These are phyloP conservation scores for Caenorhabditis japonica DNA, from an alignment of 2,888 invertebrate species.

Conservation along the genomic window DNA sequence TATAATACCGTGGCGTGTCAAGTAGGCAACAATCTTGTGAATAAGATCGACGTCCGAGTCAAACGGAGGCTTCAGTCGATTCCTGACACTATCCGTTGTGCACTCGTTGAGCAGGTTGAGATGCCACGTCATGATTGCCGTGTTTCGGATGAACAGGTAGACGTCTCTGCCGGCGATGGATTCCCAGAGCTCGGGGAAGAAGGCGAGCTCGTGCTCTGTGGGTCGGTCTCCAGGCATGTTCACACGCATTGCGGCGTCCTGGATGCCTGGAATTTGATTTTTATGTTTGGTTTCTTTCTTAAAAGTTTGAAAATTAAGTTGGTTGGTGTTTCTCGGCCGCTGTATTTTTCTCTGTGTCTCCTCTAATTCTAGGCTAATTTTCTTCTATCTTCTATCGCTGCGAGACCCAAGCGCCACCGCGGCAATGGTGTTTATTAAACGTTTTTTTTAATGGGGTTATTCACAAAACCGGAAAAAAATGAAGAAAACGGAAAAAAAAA, in stretches of 20 bases:
- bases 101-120: not conserved
- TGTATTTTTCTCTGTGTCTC: too few relatives aligned
- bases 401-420: too few relatives aligned
- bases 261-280: slow-evolving; percentile 55
- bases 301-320: too few relatives aligned
- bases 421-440: too few relatives aligned
- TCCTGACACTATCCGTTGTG: not conserved
- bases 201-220: slow-evolving; percentile 61
- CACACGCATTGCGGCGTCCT: slow-evolving; percentile 60
- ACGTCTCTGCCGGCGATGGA: slow-evolving; percentile 15
- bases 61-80: slow-evolving; percentile 83
- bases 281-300: too few relatives aligned
- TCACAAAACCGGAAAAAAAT: too few relatives aligned
- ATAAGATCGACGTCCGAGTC: slow-evolving; percentile 79
- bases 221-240: slow-evolving; percentile 68
- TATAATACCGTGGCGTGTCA: slow-evolving; percentile 95
- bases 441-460: too few relatives aligned
- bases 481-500: too few relatives aligned
- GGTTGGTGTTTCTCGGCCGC: too few relatives aligned
- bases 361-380: too few relatives aligned
- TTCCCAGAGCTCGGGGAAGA: slow-evolving; percentile 65
- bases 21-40: slow-evolving; percentile 87
- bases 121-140: slow-evolving; percentile 10
- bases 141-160: slow-evolving; percentile 67
- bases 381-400: too few relatives aligned